Evolutionary conservation across 37 sponge, comb jelly and placozoan species (phyloP).

Genomic region (Cladorhizidae sp.): DNA sequence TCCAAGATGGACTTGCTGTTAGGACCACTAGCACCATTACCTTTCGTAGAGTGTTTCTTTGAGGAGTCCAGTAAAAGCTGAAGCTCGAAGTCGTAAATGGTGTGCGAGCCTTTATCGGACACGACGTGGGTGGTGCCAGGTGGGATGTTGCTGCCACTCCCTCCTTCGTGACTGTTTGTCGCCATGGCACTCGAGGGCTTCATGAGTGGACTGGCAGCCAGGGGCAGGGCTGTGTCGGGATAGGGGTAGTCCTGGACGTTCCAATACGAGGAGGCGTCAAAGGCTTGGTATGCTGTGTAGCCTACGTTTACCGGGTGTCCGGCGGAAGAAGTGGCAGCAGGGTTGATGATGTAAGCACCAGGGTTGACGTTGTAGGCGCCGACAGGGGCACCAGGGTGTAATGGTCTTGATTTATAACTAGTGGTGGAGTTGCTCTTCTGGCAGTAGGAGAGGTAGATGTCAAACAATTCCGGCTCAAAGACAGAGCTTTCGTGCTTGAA

Average conservation of each 20-base stretch:
- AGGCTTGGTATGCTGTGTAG: too few relatives aligned
- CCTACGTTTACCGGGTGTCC: too few relatives aligned
- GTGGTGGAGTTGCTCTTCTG: conserved; percentile 26
- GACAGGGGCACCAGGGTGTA: background rate
- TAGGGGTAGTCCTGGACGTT: too few relatives aligned
- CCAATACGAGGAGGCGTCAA: too few relatives aligned
- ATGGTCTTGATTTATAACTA: background rate
- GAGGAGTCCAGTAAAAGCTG: conserved; percentile 46
- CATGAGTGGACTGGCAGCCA: background rate
- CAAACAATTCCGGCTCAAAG: conserved; percentile 55
- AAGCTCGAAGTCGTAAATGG: conserved; percentile 64
- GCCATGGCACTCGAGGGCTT: background rate
- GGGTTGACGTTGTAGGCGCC: background rate
- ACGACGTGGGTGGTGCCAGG: conserved; percentile 13
- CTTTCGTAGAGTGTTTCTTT: background rate
- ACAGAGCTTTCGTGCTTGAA: conserved; percentile 51
- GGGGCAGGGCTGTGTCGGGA: too few relatives aligned
- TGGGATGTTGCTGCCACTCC: background rate
- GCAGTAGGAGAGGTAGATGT: conserved; percentile 62
- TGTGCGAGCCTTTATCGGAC: conserved; percentile 23
- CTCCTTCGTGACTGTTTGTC: background rate
- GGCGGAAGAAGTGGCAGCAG: too few relatives aligned
- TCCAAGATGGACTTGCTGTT: background rate
- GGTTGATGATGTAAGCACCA: too few relatives aligned
- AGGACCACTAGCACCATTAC: background rate